Evolutionary conservation across 2,113 vertebrate genomes (phyloP).

Genomic region (Sapajus apella): DNA sequence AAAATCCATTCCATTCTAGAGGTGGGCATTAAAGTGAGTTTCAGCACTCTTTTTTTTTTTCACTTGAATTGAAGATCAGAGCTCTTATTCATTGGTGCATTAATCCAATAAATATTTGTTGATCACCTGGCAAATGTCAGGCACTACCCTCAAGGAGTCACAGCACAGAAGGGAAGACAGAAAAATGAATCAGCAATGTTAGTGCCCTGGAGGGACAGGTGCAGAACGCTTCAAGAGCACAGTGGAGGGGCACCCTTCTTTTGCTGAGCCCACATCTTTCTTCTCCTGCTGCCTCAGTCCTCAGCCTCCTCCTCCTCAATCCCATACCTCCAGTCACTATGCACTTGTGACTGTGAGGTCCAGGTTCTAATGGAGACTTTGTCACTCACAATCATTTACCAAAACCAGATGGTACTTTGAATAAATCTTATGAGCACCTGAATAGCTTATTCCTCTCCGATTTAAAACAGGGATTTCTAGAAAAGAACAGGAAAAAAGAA

Average conservation of each 20-base stretch:
- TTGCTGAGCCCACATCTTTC: not conserved
- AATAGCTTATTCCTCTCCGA: conserved; percentile 27
- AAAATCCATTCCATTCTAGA: not conserved
- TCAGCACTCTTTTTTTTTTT: not conserved
- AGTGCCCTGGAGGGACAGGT: not conserved
- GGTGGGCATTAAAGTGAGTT: too few species aligned
- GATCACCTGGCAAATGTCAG: not conserved
- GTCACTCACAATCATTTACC: not conserved
- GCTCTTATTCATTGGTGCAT: not conserved
- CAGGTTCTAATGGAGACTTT: not conserved
- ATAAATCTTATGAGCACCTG: not conserved
- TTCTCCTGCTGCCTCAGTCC: not conserved
- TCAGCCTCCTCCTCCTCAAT: not conserved
- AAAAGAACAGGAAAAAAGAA: conserved; percentile 66
- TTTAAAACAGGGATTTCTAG: conserved; percentile 32
- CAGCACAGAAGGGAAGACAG: not conserved
- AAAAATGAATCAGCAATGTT: not conserved
- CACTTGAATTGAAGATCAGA: not conserved
- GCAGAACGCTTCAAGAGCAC: not conserved
- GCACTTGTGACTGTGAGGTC: not conserved
- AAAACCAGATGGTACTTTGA: not conserved
- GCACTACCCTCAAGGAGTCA: not conserved
- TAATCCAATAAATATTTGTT: not conserved
- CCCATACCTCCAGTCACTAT: not conserved
- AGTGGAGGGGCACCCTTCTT: rapidly evolving